phyloP scores from a whole-genome alignment of 2,888 invertebrate genomes.

The Ectobius pallidus region DNA sequence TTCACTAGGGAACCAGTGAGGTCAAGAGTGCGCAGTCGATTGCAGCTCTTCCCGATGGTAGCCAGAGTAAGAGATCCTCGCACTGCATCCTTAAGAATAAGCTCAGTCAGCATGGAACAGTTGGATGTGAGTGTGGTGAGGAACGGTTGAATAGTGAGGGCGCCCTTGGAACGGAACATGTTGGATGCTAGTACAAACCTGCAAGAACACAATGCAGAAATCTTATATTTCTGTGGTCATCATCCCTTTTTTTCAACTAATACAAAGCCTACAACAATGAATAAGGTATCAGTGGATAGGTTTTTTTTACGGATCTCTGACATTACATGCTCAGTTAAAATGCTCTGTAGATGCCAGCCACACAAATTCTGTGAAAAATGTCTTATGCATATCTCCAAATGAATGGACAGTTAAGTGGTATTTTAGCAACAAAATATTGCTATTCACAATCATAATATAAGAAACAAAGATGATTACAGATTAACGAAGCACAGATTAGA shows the following conservation, averaged over 20 bases:
- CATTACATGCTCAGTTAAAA: neutral
- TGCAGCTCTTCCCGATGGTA: constrained; percentile 35
- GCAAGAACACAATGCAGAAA: neutral
- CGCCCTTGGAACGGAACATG: constrained; percentile 11
- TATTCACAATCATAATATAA: too few relatives aligned
- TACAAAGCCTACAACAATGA: too few relatives aligned
- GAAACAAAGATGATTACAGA: too few relatives aligned
- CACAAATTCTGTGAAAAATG: too few relatives aligned
- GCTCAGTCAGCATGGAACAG: constrained; percentile 35
- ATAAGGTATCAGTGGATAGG: too few relatives aligned
- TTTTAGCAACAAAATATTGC: too few relatives aligned
- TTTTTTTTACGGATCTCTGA: too few relatives aligned
- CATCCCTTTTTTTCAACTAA: neutral
- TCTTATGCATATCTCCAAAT: too few relatives aligned
- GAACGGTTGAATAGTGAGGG: neutral
- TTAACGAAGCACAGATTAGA: too few relatives aligned
- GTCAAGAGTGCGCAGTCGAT: constrained; percentile 30
- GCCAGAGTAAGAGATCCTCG: constrained; percentile 19
- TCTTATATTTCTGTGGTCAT: neutral
- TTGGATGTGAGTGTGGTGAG: constrained; percentile 24
- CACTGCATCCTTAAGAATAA: constrained; percentile 35
- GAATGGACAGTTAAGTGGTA: too few relatives aligned
- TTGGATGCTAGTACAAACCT: constrained; percentile 30
- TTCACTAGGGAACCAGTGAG: constrained; percentile 34
- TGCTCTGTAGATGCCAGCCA: too few relatives aligned